These are phyloP conservation scores for Bombylius major DNA, from an alignment of 2,888 invertebrate species.

Conservation along the genomic window DNA sequence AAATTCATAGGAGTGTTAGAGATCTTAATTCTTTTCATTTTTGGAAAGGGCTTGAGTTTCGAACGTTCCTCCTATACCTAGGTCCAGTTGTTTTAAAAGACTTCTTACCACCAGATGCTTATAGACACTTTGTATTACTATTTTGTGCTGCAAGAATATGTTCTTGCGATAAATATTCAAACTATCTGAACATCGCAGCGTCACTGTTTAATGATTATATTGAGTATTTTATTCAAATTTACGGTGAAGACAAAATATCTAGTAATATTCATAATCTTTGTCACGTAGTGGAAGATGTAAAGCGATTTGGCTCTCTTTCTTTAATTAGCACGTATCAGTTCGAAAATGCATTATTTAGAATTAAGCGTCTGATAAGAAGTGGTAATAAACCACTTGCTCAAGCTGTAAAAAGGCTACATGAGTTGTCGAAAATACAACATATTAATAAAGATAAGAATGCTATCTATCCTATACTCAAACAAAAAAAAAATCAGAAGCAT, in stretches of 20 bases:
- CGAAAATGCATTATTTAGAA: neutral
- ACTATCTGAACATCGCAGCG: slow-evolving; percentile 10
- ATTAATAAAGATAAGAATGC: neutral
- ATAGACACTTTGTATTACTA: neutral
- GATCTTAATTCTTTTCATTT: neutral
- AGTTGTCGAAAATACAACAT: neutral
- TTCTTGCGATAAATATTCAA: neutral
- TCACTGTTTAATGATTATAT: slow-evolving; percentile 14
- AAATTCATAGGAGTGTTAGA: too few species aligned
- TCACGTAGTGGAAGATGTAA: slow-evolving; percentile 12
- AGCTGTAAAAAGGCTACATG: neutral
- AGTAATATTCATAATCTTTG: slow-evolving; percentile 16
- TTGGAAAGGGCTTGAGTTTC: neutral
- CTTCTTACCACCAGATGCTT: neutral
- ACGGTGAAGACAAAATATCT: slow-evolving; percentile 13
- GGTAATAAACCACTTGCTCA: neutral
- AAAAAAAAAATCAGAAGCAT: too few species aligned
- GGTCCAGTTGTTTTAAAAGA: neutral
- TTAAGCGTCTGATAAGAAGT: neutral
- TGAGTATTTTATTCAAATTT: slow-evolving; percentile 10
- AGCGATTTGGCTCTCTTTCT: slow-evolving; percentile 9
- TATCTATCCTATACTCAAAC: neutral
- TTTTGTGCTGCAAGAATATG: neutral
- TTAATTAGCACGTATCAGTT: slow-evolving; percentile 8
- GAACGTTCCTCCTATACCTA: neutral